Base-by-base conservation (phyloP, 2,113 vertebrate species). In the Mormyrus lacerda region DNA sequence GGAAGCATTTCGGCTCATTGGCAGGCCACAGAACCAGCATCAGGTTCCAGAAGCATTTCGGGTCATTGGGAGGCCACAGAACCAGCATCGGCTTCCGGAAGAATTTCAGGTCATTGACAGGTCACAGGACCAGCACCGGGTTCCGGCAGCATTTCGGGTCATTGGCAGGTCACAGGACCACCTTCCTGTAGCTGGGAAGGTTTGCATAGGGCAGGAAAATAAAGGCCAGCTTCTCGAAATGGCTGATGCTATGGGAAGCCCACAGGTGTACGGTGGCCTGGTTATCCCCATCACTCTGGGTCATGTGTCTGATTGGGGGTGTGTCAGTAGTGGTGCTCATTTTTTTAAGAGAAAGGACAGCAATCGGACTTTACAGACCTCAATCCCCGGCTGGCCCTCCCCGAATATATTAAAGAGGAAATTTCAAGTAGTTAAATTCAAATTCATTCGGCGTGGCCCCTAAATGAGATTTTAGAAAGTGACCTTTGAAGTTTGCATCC, bases 381-480 rank as follows among this genome's bases (percentile, higher is more conserved):
- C 88, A 89, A 83, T 86, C 85, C 44, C 47, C 51, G 44, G 42
- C 47, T 48, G 31, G 24, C 44, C 35, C 35, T 76, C 27, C 88
- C 39, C 27, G 69, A 51, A 48, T 65, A 73, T 89, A 45, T 48
- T 50, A 69, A 50, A 87, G 15, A 17, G 3, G 35, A 31, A 87
- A 15, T 53, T 53, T 87, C 50, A 45, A 90, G 73, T 50, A 73
- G 31, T 58, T 47, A 53, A 88, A 90, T 89, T 76, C 87, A 51
- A 65, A 83, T 58, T 88, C 85, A 48, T 79, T 45, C 50, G 15
- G 50, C 50, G 17, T 53, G 17, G 48, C 50, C 50, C 50, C 31
- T 87, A 53, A 87, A 87, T 27, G 85, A 87, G 47, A 51, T 87
- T 87, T 87, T 53, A 86, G 45, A 86, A 86, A 86, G 85, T 87